Conservation (phyloP, 2,888 invertebrate species). For the Drosophila merina region DNA sequence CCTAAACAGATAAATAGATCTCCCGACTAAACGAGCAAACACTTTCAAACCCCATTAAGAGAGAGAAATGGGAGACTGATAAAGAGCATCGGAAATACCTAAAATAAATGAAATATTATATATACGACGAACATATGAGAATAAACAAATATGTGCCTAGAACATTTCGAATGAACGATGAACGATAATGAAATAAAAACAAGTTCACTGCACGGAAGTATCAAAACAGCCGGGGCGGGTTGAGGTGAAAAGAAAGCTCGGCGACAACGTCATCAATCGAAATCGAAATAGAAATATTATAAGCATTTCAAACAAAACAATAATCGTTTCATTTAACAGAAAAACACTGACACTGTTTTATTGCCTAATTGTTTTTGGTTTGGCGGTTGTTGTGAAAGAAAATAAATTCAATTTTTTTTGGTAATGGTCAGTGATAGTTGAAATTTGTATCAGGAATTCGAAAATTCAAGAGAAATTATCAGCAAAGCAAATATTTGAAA, state of each 20-base stretch:
- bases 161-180: constrained; percentile 39
- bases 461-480: too few species aligned
- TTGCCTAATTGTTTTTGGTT: constrained; percentile 48
- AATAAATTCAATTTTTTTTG: too few species aligned
- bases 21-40: constrained; percentile 56
- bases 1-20: constrained; percentile 54
- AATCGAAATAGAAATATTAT: constrained; percentile 39
- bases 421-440: too few species aligned
- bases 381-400: background rate
- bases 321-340: constrained; percentile 29
- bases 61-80: constrained; percentile 27
- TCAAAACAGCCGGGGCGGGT: constrained; percentile 40
- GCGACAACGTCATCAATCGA: constrained; percentile 43
- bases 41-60: constrained; percentile 37
- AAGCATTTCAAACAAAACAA: constrained; percentile 41
- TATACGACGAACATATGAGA: constrained; percentile 22
- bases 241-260: constrained; percentile 12
- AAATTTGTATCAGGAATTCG: too few species aligned
- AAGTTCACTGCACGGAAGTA: constrained; percentile 73
- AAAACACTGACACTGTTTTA: constrained; percentile 43
- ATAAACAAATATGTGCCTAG: constrained; percentile 38
- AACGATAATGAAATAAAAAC: constrained; percentile 64
- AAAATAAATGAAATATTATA: constrained; percentile 32
- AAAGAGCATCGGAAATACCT: constrained; percentile 19
- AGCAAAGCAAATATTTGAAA: too few species aligned